Evolutionary conservation across 2,797 vertebrate genomes (phyloP).

Genomic region (Sus cebifrons): DNA sequence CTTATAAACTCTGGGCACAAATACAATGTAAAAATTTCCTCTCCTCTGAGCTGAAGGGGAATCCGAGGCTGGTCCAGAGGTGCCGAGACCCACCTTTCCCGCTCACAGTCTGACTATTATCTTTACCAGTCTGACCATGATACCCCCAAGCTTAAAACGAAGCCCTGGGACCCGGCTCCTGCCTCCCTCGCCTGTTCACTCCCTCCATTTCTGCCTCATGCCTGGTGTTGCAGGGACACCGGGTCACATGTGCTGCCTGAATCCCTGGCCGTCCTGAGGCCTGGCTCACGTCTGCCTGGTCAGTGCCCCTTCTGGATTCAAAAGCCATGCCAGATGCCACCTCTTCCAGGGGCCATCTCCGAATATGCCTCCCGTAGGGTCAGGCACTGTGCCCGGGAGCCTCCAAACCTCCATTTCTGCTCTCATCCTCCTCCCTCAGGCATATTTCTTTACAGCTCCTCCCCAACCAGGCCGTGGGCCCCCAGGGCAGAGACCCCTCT

Average conservation of each 20-base stretch:
- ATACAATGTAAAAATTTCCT: neutral
- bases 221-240: neutral
- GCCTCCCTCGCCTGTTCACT: accelerated
- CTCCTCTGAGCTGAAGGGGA: neutral
- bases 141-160: neutral
- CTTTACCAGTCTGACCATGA: neutral
- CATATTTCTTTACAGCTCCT: neutral
- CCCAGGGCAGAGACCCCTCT: neutral
- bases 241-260: neutral
- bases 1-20: neutral
- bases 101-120: accelerated
- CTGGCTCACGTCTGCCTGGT: neutral
- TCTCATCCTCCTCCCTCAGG: accelerated
- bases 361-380: accelerated
- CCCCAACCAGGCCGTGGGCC: neutral
- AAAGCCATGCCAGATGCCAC: neutral
- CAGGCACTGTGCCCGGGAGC: neutral
- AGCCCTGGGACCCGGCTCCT: neutral
- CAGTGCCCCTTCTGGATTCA: neutral
- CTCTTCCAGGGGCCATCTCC: accelerated
- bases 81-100: accelerated
- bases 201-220: accelerated
- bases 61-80: neutral
- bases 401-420: neutral
- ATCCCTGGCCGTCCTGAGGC: accelerated